Evolutionary conservation across 2,797 vertebrate species (phyloP), one percentile per base, ranked within the genome.

Genomic region (Limnodromus scolopaceus): DNA sequence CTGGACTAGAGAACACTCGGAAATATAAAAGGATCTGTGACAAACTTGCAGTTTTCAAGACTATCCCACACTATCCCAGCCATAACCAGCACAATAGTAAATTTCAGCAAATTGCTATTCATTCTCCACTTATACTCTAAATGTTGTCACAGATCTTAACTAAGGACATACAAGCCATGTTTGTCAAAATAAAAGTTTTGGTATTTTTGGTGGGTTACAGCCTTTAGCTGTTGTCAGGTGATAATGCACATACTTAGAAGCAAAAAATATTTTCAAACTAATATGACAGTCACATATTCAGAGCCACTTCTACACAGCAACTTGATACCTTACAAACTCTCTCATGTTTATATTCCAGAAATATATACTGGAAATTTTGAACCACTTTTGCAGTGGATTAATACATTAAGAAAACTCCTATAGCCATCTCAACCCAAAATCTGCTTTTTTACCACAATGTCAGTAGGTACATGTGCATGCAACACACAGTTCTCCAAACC

Each of bases 91-190:
- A 39, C 16, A 39, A 36, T 27, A 41, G 27, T 45, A 72, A 76
- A 78, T 41, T 69, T 16, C 28, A 76, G 25, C 0, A 9, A 61
- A 30, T 6, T 53, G 38, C 12, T 46, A 13, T 39, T 76, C 10
- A 65, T 72, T 82, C 10, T 46, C 46, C 16, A 22, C 11, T 36
- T 46, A 14, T 10, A 25, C 4, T 36, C 3, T 54, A 70, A 82
- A 19, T 24, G 11, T 43, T 89, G 8, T 22, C 34, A 76, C 5
- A 34, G 23, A 41, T 51, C 41, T 60, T 66, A 86, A 46, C 8
- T 24, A 63, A 88, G 17, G 48, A 53, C 4, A 23, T 25, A 65
- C 5, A 28, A 34, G 1, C 1, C 8, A 49, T 0, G 0, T 38
- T 22, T 70, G 3, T 68, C 23, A 76, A 77, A 68, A 60, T 13